Conservation (phyloP, 2,113 vertebrate genomes). For the Nansenia antarctica region DNA sequence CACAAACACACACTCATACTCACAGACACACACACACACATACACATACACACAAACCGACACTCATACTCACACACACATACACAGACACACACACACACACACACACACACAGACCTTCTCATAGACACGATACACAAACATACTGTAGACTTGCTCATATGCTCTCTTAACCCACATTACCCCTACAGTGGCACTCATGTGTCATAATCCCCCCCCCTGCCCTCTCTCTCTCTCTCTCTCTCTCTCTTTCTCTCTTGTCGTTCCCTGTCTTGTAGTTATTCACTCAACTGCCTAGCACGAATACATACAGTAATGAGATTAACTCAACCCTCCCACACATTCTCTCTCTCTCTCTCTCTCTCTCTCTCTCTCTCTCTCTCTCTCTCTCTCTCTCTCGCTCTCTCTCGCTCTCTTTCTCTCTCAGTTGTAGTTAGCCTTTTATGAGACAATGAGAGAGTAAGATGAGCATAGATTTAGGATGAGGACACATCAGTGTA, state of each 20-base stretch:
- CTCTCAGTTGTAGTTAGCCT: too few relatives aligned
- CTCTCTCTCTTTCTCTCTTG: constrained; percentile 8
- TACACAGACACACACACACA: neutral
- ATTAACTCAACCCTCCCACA: too few relatives aligned
- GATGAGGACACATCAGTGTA: neutral
- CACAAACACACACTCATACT: constrained; percentile 3
- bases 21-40: constrained; percentile 22
- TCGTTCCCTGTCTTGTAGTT: neutral
- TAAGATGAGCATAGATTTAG: neutral
- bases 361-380: neutral
- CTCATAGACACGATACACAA: neutral
- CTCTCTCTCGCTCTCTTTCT: neutral
- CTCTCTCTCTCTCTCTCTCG: neutral
- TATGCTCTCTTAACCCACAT: constrained; percentile 48
- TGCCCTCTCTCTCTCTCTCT: constrained; percentile 11
- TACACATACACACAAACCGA: constrained; percentile 10
- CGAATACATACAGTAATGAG: too few relatives aligned
- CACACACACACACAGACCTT: neutral
- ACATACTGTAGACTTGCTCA: constrained; percentile 11
- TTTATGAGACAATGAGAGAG: neutral
- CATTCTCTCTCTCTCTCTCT: too few relatives aligned
- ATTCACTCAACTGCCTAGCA: too few relatives aligned
- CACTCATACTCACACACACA: neutral
- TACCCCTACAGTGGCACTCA: too few relatives aligned
- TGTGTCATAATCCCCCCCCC: too few relatives aligned